Conservation (phyloP, 2,888 invertebrate genomes). For the Latrodectus elegans region DNA sequence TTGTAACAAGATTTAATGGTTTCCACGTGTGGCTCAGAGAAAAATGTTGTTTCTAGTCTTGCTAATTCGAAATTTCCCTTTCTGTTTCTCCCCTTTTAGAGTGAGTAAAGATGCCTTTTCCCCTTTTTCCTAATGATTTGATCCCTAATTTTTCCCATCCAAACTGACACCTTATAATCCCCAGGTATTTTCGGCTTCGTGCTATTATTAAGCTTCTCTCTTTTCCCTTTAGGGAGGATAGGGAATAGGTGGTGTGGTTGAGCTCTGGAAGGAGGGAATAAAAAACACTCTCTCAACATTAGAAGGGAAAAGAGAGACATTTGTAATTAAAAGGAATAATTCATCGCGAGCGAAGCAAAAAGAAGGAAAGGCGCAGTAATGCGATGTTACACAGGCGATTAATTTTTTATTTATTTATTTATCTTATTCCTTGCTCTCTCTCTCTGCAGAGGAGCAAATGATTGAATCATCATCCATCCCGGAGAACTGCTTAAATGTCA, state of each 20-base stretch:
- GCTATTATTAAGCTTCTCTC: constrained; percentile 60
- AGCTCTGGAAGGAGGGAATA: constrained; percentile 5
- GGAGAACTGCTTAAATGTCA: constrained; percentile 43
- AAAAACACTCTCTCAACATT: constrained; percentile 54
- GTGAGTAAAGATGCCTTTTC: constrained; percentile 55
- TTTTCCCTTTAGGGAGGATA: constrained; percentile 15
- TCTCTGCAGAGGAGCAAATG: neutral
- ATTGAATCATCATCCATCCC: constrained; percentile 10
- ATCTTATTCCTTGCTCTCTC: neutral
- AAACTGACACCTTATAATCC: constrained; percentile 63
- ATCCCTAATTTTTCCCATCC: constrained; percentile 66
- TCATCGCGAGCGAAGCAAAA: constrained; percentile 50
- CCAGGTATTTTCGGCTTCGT: constrained; percentile 60
- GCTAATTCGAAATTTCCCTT: constrained; percentile 28
- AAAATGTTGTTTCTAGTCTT: constrained; percentile 44
- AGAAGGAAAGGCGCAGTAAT: constrained; percentile 38
- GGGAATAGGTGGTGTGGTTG: constrained; percentile 30
- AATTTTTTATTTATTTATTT: constrained; percentile 40
- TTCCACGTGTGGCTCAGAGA: constrained; percentile 16
- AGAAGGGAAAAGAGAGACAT: constrained; percentile 54
- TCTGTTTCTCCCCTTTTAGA: constrained; percentile 32
- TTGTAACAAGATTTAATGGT: constrained; percentile 60
- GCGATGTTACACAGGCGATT: constrained; percentile 60
- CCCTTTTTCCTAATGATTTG: constrained; percentile 64
- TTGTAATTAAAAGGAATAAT: constrained; percentile 69